Base-by-base conservation (phyloP, 2,113 vertebrate genomes). In the Gorsachius goisagi region DNA sequence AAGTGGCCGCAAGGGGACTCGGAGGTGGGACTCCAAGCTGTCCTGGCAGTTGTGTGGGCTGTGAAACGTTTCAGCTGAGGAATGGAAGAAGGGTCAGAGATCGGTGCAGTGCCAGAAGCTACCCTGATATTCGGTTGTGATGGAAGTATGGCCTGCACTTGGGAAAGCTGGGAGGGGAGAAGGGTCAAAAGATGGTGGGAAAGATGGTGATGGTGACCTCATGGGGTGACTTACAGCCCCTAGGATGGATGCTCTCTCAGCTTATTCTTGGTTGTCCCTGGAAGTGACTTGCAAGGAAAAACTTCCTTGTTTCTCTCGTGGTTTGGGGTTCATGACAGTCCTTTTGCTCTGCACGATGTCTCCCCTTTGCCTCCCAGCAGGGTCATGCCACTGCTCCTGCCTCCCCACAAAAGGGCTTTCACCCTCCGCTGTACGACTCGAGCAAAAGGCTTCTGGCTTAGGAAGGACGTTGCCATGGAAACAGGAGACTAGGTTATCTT, bases 401-500 rank as follows among this genome's bases (percentile, higher is more conserved):
- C 62, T 69, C 79, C 33, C 15, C 1, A 1, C 41, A 56, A 74
- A 90, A 82, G 74, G 81, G n/a, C 68, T 93, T 92, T 90, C 62
- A 78, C 74, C 52, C n/a, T 88, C 62, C 0, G 0, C 60, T 2
- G 1, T 67, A 45, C 44, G 77, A 88, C 80, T 91, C 2, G 9
- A 94, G 88, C 32, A 56, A 93, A 96, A 96, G 76, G 58, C 73
- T 96, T 90, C 77, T 79, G 93, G 68, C 37, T 96, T 95, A 87
- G 78, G 86, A 88, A 93, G 49, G n/a, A 74, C 21, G 94, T 97
- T 97, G 58, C 93, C 69, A 85, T 97, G 88, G 96, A 94, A 97
- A 97, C 97, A 84, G 80, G 96, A 85, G 93, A 87, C 33, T 58
- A 67, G 78, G 59, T 96, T 97, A 94, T 97, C 94, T 95, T 95